phyloP scores from a whole-genome alignment of 2,888 invertebrate genomes.

The Lysandra bellargus region DNA sequence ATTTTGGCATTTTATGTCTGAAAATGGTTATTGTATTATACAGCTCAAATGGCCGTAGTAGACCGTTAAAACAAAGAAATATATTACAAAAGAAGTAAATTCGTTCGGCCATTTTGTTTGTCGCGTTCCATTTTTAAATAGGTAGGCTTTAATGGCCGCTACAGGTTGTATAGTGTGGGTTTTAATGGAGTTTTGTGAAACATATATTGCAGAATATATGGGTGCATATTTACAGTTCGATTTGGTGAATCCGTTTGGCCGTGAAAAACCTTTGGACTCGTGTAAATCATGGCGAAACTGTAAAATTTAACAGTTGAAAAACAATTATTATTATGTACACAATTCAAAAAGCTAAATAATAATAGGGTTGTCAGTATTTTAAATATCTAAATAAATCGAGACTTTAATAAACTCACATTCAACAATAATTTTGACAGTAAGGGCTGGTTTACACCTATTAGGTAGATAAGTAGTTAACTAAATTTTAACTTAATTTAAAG shows the following conservation, averaged over 20 bases:
- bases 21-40: conserved; percentile 33
- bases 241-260: not conserved
- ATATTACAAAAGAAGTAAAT: conserved; percentile 32
- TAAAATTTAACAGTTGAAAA: not conserved
- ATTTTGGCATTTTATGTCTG: conserved; percentile 33
- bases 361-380: not conserved
- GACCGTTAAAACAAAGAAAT: conserved; percentile 31
- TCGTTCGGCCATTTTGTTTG: conserved; percentile 32
- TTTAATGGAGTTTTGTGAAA: conserved; percentile 11
- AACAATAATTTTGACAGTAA: too few relatives aligned
- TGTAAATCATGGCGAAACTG: not conserved
- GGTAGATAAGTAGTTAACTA: too few relatives aligned
- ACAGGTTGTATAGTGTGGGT: conserved; percentile 17
- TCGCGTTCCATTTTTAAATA: conserved; percentile 25
- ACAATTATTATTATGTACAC: not conserved
- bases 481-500: too few relatives aligned
- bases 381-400: not conserved
- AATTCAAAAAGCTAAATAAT: not conserved
- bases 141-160: conserved; percentile 14
- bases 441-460: too few relatives aligned
- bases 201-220: not conserved
- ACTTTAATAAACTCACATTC: too few relatives aligned
- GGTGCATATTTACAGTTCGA: not conserved
- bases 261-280: not conserved
- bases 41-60: conserved; percentile 32